phyloP scores from a whole-genome alignment of 2,113 vertebrate species.

The Synodontis membranacea region DNA sequence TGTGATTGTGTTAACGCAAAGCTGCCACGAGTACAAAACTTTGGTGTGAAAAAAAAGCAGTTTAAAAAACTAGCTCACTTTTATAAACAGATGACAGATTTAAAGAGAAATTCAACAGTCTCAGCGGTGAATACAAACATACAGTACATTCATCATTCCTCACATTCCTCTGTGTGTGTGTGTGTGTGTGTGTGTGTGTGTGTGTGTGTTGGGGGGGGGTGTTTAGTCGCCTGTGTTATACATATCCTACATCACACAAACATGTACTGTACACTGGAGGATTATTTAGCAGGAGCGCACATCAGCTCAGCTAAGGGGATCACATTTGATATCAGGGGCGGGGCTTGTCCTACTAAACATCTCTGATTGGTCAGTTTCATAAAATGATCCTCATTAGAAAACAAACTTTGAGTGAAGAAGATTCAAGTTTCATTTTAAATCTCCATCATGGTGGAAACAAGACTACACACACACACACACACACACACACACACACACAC shows the following conservation, averaged over 20 bases:
- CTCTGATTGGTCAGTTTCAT: neutral
- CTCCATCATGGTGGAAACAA: neutral
- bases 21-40: constrained; percentile 34
- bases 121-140: constrained; percentile 10
- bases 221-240: neutral
- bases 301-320: neutral
- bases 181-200: constrained; percentile 1
- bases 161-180: constrained; percentile 7
- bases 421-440: neutral
- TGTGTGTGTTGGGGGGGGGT: no score
- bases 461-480: no score
- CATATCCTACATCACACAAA: neutral
- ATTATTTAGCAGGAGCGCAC: neutral
- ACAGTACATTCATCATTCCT: constrained; percentile 9
- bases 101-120: neutral
- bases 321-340: neutral
- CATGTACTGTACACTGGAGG: neutral
- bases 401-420: neutral
- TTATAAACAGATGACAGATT: constrained; percentile 16
- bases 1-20: constrained; percentile 43
- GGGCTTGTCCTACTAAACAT: neutral
- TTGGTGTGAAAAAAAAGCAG: constrained; percentile 10
- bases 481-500: neutral
- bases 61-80: constrained; percentile 12
- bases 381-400: neutral